These are phyloP conservation scores for Dolichoris vasculosae DNA, from an alignment of 1,140 invertebrate genomes.

Conservation along the genomic window DNA sequence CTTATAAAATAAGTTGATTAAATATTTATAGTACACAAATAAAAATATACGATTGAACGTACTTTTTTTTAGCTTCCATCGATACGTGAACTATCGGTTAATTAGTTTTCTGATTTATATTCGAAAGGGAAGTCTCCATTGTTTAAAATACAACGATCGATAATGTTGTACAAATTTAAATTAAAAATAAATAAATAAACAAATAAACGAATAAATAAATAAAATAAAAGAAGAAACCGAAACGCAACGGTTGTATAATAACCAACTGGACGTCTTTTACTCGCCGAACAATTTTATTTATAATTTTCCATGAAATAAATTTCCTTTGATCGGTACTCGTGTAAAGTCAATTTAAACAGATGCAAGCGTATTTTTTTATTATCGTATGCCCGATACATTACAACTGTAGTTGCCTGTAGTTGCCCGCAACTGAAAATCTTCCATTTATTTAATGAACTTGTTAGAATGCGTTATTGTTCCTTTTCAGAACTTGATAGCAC, in stretches of 20 bases:
- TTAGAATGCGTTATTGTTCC: slow-evolving; percentile 24
- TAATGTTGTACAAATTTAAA: no score
- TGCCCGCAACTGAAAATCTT: not conserved
- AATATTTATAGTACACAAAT: not conserved
- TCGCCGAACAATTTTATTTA: no score
- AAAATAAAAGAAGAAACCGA: no score
- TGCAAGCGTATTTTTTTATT: not conserved
- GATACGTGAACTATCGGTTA: not conserved
- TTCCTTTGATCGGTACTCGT: not conserved
- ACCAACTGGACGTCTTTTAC: no score
- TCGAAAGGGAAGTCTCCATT: no score
- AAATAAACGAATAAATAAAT: no score
- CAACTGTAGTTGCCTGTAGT: not conserved
- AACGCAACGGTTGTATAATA: no score
- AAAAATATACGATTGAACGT: not conserved
- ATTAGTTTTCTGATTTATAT: no score
- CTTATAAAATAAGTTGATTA: not conserved
- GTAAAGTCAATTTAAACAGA: not conserved
- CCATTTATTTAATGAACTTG: slow-evolving; percentile 38
- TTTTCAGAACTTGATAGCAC: slow-evolving; percentile 20
- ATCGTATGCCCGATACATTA: not conserved
- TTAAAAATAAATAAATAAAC: no score
- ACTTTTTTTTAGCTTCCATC: not conserved
- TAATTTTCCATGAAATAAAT: not conserved
- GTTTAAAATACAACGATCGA: no score